phyloP scores from a whole-genome alignment of 2,113 vertebrate species.

The Phrynosoma platyrhinos region DNA sequence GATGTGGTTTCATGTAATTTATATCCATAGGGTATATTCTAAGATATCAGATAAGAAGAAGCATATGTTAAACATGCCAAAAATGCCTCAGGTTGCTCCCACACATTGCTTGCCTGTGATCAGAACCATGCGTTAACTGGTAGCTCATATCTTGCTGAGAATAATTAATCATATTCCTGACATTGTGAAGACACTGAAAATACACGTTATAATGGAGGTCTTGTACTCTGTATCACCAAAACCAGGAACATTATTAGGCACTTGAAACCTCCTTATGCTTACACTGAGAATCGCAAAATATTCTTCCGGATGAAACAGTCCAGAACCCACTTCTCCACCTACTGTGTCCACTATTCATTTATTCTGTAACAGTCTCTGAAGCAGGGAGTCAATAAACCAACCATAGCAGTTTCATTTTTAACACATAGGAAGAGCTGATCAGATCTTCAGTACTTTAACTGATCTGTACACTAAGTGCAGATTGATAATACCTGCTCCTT shows the following conservation, averaged over 20 bases:
- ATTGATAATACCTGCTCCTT: neutral
- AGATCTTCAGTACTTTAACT: neutral
- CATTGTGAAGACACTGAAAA: neutral
- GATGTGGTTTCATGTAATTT: constrained; percentile 16
- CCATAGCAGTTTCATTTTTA: neutral
- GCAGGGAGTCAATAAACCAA: neutral
- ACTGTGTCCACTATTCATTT: neutral
- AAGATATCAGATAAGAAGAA: constrained; percentile 29
- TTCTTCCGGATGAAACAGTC: neutral
- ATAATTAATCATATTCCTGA: constrained; percentile 12
- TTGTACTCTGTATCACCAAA: neutral
- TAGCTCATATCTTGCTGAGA: constrained; percentile 13
- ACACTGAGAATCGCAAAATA: neutral
- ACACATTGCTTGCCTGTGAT: neutral
- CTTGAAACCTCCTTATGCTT: neutral
- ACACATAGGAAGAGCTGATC: neutral
- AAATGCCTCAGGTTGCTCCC: constrained; percentile 20
- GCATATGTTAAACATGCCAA: constrained; percentile 33
- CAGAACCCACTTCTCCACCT: neutral
- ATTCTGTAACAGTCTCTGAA: neutral
- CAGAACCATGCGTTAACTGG: constrained; percentile 18
- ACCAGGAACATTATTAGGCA: neutral
- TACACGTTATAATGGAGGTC: constrained; percentile 2
- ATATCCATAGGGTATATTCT: constrained; percentile 26
- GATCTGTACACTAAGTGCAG: neutral